Evolutionary conservation across 37 sponge, comb jelly and placozoan genomes (phyloP).

Genomic region (Ianthella basta): DNA sequence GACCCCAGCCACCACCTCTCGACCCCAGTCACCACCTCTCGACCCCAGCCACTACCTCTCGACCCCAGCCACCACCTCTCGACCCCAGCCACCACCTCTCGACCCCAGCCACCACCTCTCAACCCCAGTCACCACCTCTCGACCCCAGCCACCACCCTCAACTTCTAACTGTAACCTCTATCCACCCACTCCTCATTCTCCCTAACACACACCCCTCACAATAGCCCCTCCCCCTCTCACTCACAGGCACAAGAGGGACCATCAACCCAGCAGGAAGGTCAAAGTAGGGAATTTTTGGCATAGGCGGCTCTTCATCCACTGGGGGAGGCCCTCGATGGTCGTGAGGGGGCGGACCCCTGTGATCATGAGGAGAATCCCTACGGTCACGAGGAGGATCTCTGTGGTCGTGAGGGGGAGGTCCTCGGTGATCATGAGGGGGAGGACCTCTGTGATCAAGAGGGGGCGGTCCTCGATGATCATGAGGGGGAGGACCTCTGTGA

Average conservation of each 20-base stretch:
- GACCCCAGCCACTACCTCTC: too few relatives aligned
- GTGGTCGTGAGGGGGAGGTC: conserved; percentile 2
- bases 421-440: neutral
- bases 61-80: too few relatives aligned
- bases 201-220: neutral
- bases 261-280: conserved; percentile 98
- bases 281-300: conserved; percentile 79
- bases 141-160: neutral
- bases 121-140: too few relatives aligned
- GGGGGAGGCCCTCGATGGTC: conserved; percentile 25
- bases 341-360: conserved; percentile 27
- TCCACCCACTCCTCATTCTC: too few relatives aligned
- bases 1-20: too few relatives aligned
- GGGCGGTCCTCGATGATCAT: neutral
- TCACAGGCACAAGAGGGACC: conserved; percentile 81
- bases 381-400: conserved; percentile 17
- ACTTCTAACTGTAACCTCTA: too few relatives aligned
- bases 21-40: too few relatives aligned
- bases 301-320: conserved; percentile 20
- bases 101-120: too few relatives aligned
- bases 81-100: too few relatives aligned
- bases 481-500: conserved; percentile 6
- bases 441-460: conserved; percentile 7
- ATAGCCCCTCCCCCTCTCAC: neutral
- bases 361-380: neutral